Percentiles rank a stretch among this genome's conserved stretches.
These are phyloP conservation scores for Timema cristinae DNA, from an alignment of 2,888 invertebrate species.

Conservation along the genomic window DNA sequence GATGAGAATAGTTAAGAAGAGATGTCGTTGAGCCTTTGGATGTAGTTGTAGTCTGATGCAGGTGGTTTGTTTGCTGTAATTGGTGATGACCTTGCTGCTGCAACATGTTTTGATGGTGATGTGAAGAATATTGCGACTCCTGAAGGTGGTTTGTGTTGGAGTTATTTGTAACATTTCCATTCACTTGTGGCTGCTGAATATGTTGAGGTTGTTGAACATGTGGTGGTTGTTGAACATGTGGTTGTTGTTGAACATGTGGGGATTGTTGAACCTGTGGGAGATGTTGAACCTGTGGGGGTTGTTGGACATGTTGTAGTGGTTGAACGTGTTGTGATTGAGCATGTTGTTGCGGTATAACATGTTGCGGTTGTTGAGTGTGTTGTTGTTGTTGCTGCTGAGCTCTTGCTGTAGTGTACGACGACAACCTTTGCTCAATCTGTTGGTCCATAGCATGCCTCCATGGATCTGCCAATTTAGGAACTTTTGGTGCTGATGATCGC, in stretches of 20 bases:
- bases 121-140: constrained; percentile 10
- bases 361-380: background rate
- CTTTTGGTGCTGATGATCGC: constrained; percentile 40
- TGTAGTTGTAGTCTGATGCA: background rate
- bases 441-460: constrained; percentile 54
- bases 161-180: background rate
- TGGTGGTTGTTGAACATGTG: constrained; percentile 3
- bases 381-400: constrained; percentile 27
- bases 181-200: constrained; percentile 12
- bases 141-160: constrained; percentile 1
- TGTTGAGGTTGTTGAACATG: constrained; percentile 14
- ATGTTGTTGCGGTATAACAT: constrained; percentile 1
- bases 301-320: constrained; percentile 17
- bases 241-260: background rate
- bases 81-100: constrained; percentile 31
- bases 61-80: constrained; percentile 23
- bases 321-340: constrained; percentile 1
- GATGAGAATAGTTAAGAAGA: too few relatives aligned
- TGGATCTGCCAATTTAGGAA: constrained; percentile 47
- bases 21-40: too few relatives aligned
- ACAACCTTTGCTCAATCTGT: constrained; percentile 53
- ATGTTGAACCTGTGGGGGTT: constrained; percentile 9
- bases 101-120: constrained; percentile 31
- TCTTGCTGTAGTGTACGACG: constrained; percentile 41
- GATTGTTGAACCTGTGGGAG: background rate